These are phyloP conservation scores for Chelmon rostratus DNA, from an alignment of 2,797 vertebrate species.

Conservation along the genomic window DNA sequence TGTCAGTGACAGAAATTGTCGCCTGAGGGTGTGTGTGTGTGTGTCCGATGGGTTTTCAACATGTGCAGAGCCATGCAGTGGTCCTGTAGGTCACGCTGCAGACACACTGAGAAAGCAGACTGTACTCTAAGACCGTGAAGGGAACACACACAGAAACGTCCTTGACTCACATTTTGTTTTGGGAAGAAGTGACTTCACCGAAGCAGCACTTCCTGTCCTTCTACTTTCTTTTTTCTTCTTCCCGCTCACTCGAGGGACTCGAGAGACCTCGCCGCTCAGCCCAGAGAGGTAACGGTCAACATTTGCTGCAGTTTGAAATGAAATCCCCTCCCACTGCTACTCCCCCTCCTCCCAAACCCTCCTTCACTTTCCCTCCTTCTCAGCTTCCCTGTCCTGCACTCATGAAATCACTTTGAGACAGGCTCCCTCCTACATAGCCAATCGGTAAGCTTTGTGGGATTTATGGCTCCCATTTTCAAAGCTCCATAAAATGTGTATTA, in stretches of 20 bases:
- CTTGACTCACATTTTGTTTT: conserved; percentile 25
- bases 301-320: conserved; percentile 68
- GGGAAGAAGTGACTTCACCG: conserved; percentile 42
- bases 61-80: conserved; percentile 22
- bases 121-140: conserved; percentile 1
- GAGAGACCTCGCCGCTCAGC: conserved; percentile 21
- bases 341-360: conserved; percentile 20
- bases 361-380: conserved; percentile 41
- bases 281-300: conserved; percentile 61
- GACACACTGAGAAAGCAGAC: conserved; percentile 4
- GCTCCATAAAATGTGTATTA: conserved; percentile 53
- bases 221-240: not conserved
- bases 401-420: conserved; percentile 61
- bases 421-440: conserved; percentile 49
- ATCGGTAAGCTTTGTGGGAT: conserved; percentile 58
- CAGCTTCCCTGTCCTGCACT: conserved; percentile 40
- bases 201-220: conserved; percentile 5
- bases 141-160: conserved; percentile 12
- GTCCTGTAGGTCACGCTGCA: conserved; percentile 36
- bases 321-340: conserved; percentile 60
- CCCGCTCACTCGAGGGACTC: conserved; percentile 14
- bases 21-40: conserved; percentile 38
- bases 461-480: conserved; percentile 64
- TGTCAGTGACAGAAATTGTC: conserved; percentile 40
- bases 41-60: conserved; percentile 17